phyloP scores from a whole-genome alignment of 2,113 vertebrate species.

The Hepsetus odoe region DNA sequence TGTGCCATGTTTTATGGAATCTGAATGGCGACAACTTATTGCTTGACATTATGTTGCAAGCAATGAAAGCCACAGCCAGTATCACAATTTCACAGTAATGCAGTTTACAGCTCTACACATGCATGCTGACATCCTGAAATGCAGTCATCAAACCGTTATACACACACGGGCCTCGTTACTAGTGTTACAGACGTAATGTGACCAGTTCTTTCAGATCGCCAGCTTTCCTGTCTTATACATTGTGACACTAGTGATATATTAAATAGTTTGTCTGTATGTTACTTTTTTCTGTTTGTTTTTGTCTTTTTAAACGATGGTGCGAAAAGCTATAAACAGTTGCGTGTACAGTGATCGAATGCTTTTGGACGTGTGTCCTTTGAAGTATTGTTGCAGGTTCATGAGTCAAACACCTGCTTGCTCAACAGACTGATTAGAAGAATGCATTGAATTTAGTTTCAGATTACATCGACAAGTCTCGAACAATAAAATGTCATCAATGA shows the following conservation, averaged over 20 bases:
- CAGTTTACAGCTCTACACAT: constrained; percentile 28
- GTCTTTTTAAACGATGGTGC: constrained; percentile 32
- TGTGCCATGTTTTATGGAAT: constrained; percentile 30
- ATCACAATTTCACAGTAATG: constrained; percentile 51
- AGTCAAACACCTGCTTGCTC: constrained; percentile 40
- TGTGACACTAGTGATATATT: constrained; percentile 38
- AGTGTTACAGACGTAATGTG: constrained; percentile 35
- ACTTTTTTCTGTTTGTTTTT: constrained; percentile 30
- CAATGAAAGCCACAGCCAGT: constrained; percentile 1
- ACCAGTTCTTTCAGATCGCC: constrained; percentile 25
- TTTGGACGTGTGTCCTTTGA: constrained; percentile 5
- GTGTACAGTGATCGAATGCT: constrained; percentile 38
- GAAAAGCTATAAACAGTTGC: constrained; percentile 22
- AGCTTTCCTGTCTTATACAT: constrained; percentile 36
- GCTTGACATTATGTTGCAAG: background rate
- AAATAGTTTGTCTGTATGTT: constrained; percentile 19
- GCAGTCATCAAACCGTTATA: constrained; percentile 32
- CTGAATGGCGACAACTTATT: constrained; percentile 1
- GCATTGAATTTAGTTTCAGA: constrained; percentile 34
- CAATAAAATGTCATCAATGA: constrained; percentile 49
- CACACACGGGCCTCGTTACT: constrained; percentile 30
- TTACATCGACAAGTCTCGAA: constrained; percentile 33
- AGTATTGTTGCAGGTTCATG: constrained; percentile 29
- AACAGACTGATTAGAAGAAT: constrained; percentile 31
- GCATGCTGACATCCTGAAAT: constrained; percentile 16